These are phyloP conservation scores for Ursus arctos DNA, from an alignment of 2,113 vertebrate species.

Conservation along the genomic window DNA sequence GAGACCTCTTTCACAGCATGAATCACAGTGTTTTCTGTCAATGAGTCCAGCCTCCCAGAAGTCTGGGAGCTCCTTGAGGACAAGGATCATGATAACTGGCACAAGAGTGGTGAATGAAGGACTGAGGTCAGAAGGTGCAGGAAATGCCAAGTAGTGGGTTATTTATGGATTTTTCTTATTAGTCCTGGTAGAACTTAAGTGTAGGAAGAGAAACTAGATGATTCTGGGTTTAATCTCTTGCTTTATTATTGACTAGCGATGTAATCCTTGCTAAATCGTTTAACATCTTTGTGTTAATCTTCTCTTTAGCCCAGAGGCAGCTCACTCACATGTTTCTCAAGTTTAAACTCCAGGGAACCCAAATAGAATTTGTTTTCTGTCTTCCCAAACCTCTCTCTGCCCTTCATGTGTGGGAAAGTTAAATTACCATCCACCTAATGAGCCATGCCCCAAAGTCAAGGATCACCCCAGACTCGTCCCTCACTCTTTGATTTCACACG, in stretches of 20 bases:
- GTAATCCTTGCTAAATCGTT: slow-evolving; percentile 65
- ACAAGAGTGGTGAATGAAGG: background rate
- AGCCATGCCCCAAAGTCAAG: background rate
- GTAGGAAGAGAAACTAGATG: background rate
- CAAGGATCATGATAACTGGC: background rate
- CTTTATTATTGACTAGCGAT: slow-evolving; percentile 46
- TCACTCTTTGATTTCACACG: background rate
- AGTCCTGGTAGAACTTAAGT: background rate
- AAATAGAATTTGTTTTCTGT: background rate
- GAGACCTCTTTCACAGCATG: background rate
- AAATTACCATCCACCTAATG: background rate
- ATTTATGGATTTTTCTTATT: background rate
- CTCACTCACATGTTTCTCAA: background rate
- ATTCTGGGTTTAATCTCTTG: slow-evolving; percentile 15
- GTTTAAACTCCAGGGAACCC: background rate
- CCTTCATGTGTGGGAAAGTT: background rate
- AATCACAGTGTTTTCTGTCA: background rate
- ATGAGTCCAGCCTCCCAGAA: background rate
- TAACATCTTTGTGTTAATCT: slow-evolving; percentile 8
- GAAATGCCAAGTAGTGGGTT: background rate
- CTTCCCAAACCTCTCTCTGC: background rate
- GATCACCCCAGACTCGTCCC: background rate
- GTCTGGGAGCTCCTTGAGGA: background rate
- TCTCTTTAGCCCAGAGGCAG: background rate
- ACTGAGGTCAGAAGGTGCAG: background rate